Percentiles rank a stretch among this genome's conserved stretches.
These are phyloP conservation scores for Syngnathus rostellatus DNA, from an alignment of 2,797 vertebrate genomes.

Conservation along the genomic window DNA sequence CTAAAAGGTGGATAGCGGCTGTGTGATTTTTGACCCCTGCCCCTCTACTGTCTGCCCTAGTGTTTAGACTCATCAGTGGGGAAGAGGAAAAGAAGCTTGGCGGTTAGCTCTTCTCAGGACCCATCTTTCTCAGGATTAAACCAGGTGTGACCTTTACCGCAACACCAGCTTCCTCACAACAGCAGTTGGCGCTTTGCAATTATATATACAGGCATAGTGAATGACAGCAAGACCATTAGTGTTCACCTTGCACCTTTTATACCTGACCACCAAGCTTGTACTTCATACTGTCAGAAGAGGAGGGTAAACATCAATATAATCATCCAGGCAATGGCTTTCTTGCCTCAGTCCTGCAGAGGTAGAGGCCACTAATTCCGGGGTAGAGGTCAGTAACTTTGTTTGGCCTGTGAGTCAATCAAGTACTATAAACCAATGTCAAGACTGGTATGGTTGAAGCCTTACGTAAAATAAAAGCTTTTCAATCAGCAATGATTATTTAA, in stretches of 20 bases:
- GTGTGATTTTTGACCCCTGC: conserved; percentile 91
- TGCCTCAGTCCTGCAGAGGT: neutral
- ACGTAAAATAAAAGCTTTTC: neutral
- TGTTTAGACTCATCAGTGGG: conserved; percentile 99
- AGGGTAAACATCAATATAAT: neutral
- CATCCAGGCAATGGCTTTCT: neutral
- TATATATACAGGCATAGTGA: conserved; percentile 51
- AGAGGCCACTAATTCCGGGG: neutral
- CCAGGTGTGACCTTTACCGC: conserved; percentile 95
- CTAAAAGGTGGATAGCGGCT: conserved; percentile 62
- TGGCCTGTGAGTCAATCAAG: conserved; percentile 4
- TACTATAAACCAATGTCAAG: conserved; percentile 1
- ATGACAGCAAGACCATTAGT: conserved; percentile 29
- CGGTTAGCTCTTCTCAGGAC: conserved; percentile 99
- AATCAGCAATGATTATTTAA: neutral
- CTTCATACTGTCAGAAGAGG: conserved; percentile 17
- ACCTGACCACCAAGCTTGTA: conserved; percentile 16
- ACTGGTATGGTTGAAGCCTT: neutral
- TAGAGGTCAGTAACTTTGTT: conserved; percentile 10
- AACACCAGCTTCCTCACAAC: conserved; percentile 86
- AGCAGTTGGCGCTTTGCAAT: conserved; percentile 61
- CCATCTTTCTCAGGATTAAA: conserved; percentile 99
- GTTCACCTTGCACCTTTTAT: conserved; percentile 41
- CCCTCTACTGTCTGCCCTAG: conserved; percentile 99
- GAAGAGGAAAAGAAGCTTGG: conserved; percentile 99